Evolutionary conservation across 2,797 vertebrate species (phyloP).

Genomic region (Anabacerthia variegaticeps): DNA sequence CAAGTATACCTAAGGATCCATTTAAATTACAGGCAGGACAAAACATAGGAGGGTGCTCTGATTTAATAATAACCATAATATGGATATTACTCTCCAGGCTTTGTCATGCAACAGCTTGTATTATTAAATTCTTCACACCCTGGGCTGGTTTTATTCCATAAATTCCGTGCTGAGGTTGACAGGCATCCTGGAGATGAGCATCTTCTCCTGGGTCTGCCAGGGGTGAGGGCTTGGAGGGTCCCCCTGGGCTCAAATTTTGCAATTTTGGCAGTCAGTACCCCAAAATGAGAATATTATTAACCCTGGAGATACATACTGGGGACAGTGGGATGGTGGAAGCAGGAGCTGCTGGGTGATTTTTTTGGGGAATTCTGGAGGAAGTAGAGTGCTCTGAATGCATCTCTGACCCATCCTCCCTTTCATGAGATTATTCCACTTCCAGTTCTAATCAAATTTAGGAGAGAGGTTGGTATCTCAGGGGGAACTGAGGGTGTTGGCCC

Average conservation of each 20-base stretch:
- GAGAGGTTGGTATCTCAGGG: background rate
- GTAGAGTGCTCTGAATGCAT: background rate
- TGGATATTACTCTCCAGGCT: background rate
- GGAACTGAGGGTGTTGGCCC: rapidly evolving
- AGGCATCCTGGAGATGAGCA: background rate
- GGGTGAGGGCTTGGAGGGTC: rapidly evolving
- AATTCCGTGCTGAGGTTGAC: background rate
- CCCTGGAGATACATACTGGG: background rate
- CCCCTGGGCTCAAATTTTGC: rapidly evolving
- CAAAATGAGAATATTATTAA: background rate
- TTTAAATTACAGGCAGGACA: background rate
- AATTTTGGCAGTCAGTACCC: background rate
- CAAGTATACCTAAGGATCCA: background rate
- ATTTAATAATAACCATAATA: background rate
- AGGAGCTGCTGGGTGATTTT: background rate
- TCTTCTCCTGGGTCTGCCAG: background rate
- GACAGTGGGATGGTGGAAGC: background rate
- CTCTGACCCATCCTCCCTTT: background rate
- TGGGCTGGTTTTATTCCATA: background rate
- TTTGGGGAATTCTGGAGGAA: background rate
- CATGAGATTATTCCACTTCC: rapidly evolving
- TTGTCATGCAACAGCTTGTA: background rate
- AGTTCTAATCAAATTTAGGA: no score
- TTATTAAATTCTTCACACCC: slow-evolving; percentile 30
- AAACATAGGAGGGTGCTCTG: background rate